These are phyloP conservation scores for Pristionchus arcanus DNA, from an alignment of 2,888 invertebrate species.

Conservation along the genomic window DNA sequence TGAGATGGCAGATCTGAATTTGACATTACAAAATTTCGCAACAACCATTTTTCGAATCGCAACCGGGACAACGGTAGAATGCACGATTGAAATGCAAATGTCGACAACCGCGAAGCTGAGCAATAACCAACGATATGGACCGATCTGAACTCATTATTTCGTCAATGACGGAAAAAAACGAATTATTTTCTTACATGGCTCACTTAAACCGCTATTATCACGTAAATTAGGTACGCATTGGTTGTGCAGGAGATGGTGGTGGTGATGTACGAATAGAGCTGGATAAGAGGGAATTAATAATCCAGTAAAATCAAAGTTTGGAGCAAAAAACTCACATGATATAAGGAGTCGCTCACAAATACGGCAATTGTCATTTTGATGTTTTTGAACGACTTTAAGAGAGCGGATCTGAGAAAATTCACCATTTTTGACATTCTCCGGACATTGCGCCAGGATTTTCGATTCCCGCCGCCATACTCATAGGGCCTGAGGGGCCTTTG, in stretches of 20 bases:
- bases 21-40: too few relatives aligned
- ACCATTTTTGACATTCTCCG: too few relatives aligned
- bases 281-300: background rate
- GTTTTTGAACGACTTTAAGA: too few relatives aligned
- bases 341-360: background rate
- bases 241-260: background rate
- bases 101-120: background rate
- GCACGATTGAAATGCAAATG: background rate
- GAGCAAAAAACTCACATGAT: background rate
- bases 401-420: too few relatives aligned
- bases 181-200: background rate
- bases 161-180: too few relatives aligned
- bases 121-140: background rate
- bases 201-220: background rate
- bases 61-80: background rate
- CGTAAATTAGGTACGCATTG: background rate
- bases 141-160: background rate
- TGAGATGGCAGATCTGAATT: background rate
- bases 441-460: too few relatives aligned
- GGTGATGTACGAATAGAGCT: too few relatives aligned
- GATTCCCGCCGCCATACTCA: too few relatives aligned
- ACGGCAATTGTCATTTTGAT: background rate
- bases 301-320: background rate
- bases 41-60: too few relatives aligned
- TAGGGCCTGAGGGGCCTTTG: too few relatives aligned